phyloP scores from a whole-genome alignment of 2,888 invertebrate species.

The Tachystola acroxantha region DNA sequence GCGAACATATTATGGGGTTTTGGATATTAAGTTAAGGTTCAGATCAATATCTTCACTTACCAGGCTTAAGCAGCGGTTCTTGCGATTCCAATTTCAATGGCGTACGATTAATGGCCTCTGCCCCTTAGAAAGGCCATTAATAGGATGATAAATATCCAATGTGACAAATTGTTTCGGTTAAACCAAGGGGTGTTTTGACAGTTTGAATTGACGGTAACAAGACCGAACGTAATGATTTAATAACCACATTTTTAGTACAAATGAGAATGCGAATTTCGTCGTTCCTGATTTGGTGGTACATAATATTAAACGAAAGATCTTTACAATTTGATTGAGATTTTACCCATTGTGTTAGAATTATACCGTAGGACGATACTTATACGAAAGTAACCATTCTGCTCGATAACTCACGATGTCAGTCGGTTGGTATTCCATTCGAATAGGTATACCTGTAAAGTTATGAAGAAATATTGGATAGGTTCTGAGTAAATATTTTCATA shows the following conservation, averaged over 20 bases:
- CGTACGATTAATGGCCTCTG: neutral
- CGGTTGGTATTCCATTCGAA: too few species aligned
- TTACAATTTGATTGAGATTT: too few species aligned
- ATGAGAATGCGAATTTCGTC: too few species aligned
- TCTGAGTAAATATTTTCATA: constrained; percentile 3
- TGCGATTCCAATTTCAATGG: neutral
- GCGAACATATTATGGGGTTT: too few species aligned
- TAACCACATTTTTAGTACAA: neutral
- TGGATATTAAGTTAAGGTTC: neutral
- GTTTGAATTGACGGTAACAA: neutral
- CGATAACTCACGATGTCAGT: too few species aligned
- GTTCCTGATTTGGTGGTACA: too few species aligned
- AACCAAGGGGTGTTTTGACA: neutral
- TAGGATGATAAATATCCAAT: neutral
- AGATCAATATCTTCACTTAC: neutral
- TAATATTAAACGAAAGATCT: too few species aligned
- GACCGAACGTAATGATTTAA: neutral
- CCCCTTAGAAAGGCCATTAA: neutral
- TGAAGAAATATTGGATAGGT: too few species aligned
- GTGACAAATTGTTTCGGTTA: neutral
- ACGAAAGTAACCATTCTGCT: too few species aligned
- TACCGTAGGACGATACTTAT: too few species aligned
- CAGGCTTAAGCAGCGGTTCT: neutral
- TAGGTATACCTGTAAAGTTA: too few species aligned
- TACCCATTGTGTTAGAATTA: too few species aligned